Percentiles rank a stretch among this genome's conserved stretches.
These are phyloP conservation scores for Dromaius novaehollandiae DNA, from an alignment of 2,113 vertebrate genomes.

Conservation along the genomic window DNA sequence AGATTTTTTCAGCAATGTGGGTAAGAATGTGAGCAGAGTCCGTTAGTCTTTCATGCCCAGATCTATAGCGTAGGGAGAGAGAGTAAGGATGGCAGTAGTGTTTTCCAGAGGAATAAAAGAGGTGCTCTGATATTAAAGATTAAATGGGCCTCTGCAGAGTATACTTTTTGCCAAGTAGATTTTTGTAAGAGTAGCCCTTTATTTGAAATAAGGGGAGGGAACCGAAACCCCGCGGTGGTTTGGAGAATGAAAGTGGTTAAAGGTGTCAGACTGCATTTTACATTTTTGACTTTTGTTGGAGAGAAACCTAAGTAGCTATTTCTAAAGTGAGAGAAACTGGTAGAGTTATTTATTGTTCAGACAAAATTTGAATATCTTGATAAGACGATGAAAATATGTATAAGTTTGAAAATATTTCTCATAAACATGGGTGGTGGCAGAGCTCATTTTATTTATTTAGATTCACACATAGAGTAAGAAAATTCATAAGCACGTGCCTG, in stretches of 20 bases:
- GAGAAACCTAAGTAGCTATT: neutral
- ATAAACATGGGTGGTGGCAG: neutral
- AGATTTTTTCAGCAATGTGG: neutral
- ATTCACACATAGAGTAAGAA: neutral
- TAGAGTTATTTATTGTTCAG: no score
- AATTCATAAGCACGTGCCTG: neutral
- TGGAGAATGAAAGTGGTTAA: neutral
- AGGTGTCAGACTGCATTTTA: neutral
- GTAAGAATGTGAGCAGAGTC: neutral
- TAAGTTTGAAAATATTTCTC: neutral
- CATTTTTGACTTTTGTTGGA: neutral
- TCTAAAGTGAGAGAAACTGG: no score
- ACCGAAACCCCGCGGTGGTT: neutral
- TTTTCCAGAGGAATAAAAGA: neutral
- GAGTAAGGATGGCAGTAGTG: neutral
- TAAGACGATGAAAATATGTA: neutral
- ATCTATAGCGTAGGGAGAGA: neutral
- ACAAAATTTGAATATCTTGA: neutral
- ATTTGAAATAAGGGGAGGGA: neutral
- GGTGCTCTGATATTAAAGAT: neutral
- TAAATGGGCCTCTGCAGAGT: neutral
- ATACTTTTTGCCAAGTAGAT: neutral
- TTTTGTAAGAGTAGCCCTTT: neutral
- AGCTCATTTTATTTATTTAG: neutral
- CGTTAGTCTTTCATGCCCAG: neutral